phyloP scores from a whole-genome alignment of 2,113 vertebrate species.

The Atrichornis clamosus region DNA sequence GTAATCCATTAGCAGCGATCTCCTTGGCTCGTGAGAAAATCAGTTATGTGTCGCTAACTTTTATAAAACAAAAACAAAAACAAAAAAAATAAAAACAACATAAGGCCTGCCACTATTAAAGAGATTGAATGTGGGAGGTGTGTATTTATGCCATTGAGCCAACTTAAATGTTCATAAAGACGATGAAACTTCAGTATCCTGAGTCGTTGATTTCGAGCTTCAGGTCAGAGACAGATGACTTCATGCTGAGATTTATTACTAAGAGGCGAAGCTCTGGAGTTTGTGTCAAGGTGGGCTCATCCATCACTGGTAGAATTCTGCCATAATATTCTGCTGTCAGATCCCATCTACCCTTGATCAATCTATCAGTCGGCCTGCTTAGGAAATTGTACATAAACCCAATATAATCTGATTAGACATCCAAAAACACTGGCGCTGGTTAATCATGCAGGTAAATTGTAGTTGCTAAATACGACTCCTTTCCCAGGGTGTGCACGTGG shows the following conservation, averaged over 20 bases:
- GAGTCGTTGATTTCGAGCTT: slow-evolving; percentile 50
- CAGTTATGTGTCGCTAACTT: slow-evolving; percentile 28
- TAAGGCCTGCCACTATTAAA: slow-evolving; percentile 54
- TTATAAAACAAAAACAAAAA: slow-evolving; percentile 10
- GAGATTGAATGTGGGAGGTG: slow-evolving; percentile 42
- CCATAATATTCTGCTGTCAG: slow-evolving; percentile 52
- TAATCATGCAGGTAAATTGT: slow-evolving; percentile 64
- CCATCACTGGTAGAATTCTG: slow-evolving; percentile 45
- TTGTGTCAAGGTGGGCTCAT: slow-evolving; percentile 54
- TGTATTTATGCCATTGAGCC: slow-evolving; percentile 49
- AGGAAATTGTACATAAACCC: slow-evolving; percentile 49
- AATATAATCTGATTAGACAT: slow-evolving; percentile 19
- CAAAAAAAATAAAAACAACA: slow-evolving; percentile 39
- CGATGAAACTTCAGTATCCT: slow-evolving; percentile 40
- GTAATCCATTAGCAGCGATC: slow-evolving; percentile 41
- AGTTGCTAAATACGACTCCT: neutral
- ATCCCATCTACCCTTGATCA: slow-evolving; percentile 51
- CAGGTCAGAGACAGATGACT: slow-evolving; percentile 69
- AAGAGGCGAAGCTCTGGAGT: slow-evolving; percentile 53
- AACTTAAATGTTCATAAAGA: slow-evolving; percentile 54
- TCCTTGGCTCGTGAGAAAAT: neutral
- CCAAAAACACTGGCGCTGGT: neutral
- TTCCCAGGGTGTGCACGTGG: neutral
- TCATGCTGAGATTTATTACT: slow-evolving; percentile 60
- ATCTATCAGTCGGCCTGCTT: slow-evolving; percentile 41